These are phyloP conservation scores for Aviceda subcristata DNA, from an alignment of 2,113 vertebrate species.

Conservation along the genomic window DNA sequence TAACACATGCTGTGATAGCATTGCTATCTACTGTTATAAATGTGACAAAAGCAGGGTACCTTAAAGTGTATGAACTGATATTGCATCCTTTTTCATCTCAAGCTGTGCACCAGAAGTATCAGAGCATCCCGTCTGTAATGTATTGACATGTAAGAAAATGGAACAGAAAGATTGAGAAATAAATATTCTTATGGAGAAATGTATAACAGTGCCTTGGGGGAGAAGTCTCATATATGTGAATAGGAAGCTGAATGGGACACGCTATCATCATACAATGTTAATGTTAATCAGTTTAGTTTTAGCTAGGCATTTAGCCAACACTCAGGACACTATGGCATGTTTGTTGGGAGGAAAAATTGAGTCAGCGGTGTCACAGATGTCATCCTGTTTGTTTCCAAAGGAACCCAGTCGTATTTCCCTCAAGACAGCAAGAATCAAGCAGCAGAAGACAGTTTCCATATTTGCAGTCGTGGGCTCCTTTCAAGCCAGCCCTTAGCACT, in stretches of 20 bases:
- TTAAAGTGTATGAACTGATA: neutral
- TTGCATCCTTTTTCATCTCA: neutral
- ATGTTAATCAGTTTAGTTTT: neutral
- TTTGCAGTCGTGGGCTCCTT: neutral
- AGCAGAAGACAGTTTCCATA: neutral
- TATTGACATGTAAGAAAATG: neutral
- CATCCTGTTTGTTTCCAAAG: neutral
- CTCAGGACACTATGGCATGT: neutral
- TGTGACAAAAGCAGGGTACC: neutral
- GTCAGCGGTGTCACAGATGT: neutral
- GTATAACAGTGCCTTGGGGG: neutral
- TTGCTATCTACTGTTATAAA: neutral
- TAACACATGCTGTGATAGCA: slow-evolving; percentile 18
- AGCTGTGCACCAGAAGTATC: neutral
- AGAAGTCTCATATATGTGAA: neutral
- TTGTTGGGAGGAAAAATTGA: neutral
- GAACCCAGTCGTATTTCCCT: neutral
- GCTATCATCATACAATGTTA: neutral
- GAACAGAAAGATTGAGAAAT: neutral
- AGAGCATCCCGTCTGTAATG: neutral
- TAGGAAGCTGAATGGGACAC: neutral
- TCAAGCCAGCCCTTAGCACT: neutral
- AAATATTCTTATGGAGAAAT: neutral
- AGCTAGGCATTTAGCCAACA: neutral
- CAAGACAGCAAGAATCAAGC: neutral